Conservation (phyloP, 2,888 invertebrate species). For the Xylota segnis region DNA sequence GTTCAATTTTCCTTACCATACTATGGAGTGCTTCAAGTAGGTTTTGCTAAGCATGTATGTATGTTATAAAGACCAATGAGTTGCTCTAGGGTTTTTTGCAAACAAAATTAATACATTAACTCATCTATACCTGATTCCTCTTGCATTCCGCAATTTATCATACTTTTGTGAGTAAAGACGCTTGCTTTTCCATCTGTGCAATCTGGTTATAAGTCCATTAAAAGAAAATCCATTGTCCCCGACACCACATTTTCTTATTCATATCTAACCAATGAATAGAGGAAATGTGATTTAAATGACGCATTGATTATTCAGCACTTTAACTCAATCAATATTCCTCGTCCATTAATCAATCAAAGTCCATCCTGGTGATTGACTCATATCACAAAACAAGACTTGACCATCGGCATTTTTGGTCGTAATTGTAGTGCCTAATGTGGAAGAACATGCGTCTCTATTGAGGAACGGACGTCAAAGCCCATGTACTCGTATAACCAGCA, state of each 20-base stretch:
- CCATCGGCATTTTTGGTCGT: conserved; percentile 15
- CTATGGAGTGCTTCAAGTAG: too few species aligned
- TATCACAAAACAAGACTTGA: conserved; percentile 12
- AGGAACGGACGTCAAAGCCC: conserved; percentile 9
- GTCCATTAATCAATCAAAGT: conserved; percentile 64
- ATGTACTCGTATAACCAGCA: background rate
- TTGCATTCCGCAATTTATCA: background rate
- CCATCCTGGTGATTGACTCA: conserved; percentile 23
- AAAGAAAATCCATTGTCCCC: background rate
- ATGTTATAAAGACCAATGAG: too few species aligned
- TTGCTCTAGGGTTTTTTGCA: too few species aligned
- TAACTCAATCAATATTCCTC: conserved; percentile 30
- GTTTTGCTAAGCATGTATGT: too few species aligned
- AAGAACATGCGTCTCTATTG: conserved; percentile 6
- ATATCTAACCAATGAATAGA: background rate
- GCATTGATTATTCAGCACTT: conserved; percentile 29
- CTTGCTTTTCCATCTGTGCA: background rate
- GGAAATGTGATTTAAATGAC: conserved; percentile 37
- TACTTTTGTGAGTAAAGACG: background rate
- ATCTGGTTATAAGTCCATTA: background rate
- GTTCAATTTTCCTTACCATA: too few species aligned
- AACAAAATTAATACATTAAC: too few species aligned
- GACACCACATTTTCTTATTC: background rate
- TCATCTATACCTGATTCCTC: too few species aligned
- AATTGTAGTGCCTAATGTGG: conserved; percentile 22